Percentiles rank a stretch among this genome's conserved stretches.
phyloP scores from a whole-genome alignment of 2,113 vertebrate genomes.

The Mesocricetus auratus region DNA sequence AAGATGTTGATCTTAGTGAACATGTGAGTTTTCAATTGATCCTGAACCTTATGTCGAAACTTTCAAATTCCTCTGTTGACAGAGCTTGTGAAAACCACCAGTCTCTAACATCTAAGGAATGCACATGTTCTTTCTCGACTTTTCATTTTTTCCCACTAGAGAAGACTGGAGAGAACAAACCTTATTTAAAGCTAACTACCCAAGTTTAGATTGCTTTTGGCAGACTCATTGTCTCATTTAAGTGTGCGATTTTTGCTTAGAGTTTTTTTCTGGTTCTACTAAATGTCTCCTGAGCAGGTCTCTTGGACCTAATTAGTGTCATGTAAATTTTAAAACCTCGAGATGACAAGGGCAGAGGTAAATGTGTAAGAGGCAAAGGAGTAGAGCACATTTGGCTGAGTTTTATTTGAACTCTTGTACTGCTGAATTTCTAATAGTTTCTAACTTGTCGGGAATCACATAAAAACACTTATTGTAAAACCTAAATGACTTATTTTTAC shows the following conservation, averaged over 20 bases:
- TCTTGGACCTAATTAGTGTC: background rate
- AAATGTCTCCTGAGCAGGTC: background rate
- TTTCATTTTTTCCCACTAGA: background rate
- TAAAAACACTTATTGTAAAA: constrained; percentile 34
- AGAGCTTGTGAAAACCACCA: background rate
- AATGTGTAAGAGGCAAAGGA: background rate
- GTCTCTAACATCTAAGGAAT: background rate
- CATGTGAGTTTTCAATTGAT: background rate
- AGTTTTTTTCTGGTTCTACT: background rate
- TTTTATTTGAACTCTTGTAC: background rate
- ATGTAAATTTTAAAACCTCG: background rate
- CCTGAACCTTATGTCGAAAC: background rate
- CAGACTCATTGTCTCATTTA: background rate
- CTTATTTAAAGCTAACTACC: background rate
- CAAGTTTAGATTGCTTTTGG: background rate
- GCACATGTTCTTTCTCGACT: background rate
- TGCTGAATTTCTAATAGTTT: background rate
- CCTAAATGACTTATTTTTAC: background rate
- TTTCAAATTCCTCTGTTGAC: background rate
- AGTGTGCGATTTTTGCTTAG: background rate
- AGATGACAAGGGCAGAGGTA: background rate
- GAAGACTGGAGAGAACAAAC: background rate
- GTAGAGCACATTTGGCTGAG: background rate
- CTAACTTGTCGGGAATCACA: background rate
- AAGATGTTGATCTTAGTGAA: background rate